Percentiles rank a stretch among this genome's conserved stretches.
phyloP scores from a whole-genome alignment of 2,113 vertebrate genomes.

The Sceloporus tristichus region DNA sequence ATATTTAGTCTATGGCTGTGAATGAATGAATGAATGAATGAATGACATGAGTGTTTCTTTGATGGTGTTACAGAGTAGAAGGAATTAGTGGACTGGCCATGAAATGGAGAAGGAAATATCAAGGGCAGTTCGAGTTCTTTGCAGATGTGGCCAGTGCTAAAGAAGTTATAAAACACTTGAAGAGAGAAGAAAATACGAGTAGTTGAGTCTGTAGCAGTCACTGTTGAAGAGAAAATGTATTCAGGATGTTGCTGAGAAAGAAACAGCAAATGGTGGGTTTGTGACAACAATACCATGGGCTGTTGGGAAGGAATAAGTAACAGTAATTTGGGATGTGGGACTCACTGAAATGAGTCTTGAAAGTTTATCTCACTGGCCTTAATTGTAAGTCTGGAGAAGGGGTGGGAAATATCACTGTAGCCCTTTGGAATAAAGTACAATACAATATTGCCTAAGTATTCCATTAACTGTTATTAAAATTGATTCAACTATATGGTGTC shows the following conservation, averaged over 20 bases:
- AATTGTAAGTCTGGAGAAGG: not conserved
- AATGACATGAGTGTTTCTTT: not conserved
- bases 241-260: not conserved
- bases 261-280: not conserved
- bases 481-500: conserved; percentile 41
- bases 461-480: conserved; percentile 35
- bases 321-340: not conserved
- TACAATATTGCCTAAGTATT: conserved; percentile 34
- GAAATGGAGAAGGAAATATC: not conserved
- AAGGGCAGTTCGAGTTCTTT: not conserved
- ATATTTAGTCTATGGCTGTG: too few species aligned
- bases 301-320: not conserved
- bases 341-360: not conserved
- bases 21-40: too few species aligned
- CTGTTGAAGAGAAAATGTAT: not conserved
- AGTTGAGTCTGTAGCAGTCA: not conserved
- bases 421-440: conserved; percentile 9
- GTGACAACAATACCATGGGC: not conserved
- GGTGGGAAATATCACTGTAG: not conserved
- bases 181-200: not conserved
- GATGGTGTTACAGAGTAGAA: not conserved
- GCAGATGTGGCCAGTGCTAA: not conserved
- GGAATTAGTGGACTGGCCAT: not conserved
- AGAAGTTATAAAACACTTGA: not conserved
- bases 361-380: not conserved